These are phyloP conservation scores for Drosophila tripunctata DNA, from an alignment of 2,888 invertebrate genomes.

Conservation along the genomic window DNA sequence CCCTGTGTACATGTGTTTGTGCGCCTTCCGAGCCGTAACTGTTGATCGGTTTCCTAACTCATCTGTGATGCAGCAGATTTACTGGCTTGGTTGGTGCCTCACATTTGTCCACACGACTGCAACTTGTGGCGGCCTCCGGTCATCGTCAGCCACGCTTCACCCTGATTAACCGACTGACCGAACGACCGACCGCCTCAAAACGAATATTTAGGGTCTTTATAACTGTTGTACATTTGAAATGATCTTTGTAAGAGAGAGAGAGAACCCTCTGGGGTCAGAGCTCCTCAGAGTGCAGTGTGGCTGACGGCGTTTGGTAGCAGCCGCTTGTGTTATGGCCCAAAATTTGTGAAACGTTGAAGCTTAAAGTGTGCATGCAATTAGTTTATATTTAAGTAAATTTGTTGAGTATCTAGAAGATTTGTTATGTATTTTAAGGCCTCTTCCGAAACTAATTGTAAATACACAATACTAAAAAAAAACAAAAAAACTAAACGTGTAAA, in stretches of 20 bases:
- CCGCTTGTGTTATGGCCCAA: constrained; percentile 46
- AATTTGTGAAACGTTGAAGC: constrained; percentile 58
- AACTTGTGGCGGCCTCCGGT: constrained; percentile 19
- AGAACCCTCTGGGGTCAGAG: constrained; percentile 26
- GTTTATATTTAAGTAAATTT: constrained; percentile 67
- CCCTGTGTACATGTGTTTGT: constrained; percentile 29
- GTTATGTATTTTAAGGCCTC: constrained; percentile 47
- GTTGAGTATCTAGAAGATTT: constrained; percentile 64
- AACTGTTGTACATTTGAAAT: constrained; percentile 64
- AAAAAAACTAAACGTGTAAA: constrained; percentile 34
- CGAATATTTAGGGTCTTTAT: constrained; percentile 42
- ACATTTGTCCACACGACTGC: constrained; percentile 4
- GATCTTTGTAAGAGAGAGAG: constrained; percentile 61
- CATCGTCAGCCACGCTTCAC: constrained; percentile 41
- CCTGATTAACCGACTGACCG: no score
- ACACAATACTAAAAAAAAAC: no score
- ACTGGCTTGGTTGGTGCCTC: constrained; percentile 27
- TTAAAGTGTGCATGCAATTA: constrained; percentile 66
- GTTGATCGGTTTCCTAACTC: constrained; percentile 69
- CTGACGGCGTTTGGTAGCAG: constrained; percentile 48
- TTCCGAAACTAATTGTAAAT: constrained; percentile 48
- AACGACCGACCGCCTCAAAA: constrained; percentile 33
- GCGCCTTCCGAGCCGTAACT: constrained; percentile 48
- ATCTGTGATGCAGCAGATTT: constrained; percentile 63
- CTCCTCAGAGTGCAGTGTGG: constrained; percentile 58